These are phyloP conservation scores for Cephus runcator DNA, from an alignment of 2,888 invertebrate genomes.

Conservation along the genomic window DNA sequence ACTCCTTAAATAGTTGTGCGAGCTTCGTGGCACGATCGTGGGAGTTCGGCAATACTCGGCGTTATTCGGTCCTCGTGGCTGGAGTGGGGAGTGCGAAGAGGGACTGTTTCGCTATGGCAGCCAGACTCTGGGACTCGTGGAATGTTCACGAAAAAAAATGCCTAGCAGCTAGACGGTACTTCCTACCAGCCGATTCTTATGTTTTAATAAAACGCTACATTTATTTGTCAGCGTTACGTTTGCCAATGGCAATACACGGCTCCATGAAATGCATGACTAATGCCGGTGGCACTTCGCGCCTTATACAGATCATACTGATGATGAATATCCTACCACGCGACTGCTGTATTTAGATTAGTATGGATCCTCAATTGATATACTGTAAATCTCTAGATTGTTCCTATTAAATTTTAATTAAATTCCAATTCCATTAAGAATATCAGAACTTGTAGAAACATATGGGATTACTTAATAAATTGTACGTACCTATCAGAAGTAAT, in stretches of 20 bases:
- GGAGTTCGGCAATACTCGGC: slow-evolving; percentile 38
- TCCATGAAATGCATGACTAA: not conserved
- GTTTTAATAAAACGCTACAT: not conserved
- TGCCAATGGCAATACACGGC: not conserved
- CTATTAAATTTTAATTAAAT: not conserved
- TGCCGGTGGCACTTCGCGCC: not conserved
- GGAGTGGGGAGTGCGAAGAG: not conserved
- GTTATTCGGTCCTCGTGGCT: slow-evolving; percentile 16
- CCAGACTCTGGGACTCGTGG: slow-evolving; percentile 2
- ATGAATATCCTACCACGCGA: not conserved
- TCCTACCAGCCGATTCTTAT: not conserved
- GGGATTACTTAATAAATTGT: no score
- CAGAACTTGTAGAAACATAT: no score
- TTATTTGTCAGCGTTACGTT: not conserved
- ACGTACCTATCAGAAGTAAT: not conserved
- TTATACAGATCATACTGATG: not conserved
- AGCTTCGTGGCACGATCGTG: slow-evolving; percentile 36
- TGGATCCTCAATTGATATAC: not conserved
- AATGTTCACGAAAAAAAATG: slow-evolving; percentile 16
- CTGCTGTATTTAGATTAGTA: not conserved
- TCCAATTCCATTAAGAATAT: no score
- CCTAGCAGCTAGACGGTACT: not conserved
- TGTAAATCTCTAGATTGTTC: not conserved
- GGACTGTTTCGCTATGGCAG: not conserved
- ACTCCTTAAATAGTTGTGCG: slow-evolving; percentile 59